Conservation (phyloP, 2,113 vertebrate species). For the Herpetotheres cachinnans region DNA sequence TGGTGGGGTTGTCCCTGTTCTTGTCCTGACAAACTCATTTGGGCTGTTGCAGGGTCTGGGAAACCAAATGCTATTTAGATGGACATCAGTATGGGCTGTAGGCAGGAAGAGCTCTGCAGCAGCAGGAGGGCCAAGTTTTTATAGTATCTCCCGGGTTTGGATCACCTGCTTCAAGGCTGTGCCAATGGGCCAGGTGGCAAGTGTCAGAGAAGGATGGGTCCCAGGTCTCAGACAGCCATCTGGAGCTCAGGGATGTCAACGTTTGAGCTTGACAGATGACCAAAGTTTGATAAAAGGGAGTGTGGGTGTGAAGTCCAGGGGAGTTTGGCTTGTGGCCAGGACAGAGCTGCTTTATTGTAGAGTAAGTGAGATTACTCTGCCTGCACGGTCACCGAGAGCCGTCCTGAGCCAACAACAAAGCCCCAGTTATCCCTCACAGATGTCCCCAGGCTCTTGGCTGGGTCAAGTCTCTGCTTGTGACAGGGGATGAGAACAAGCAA, state of each 20-base stretch:
- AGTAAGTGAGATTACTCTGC: not conserved
- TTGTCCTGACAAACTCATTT: not conserved
- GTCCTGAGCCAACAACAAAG: not conserved
- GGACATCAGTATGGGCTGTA: rapidly evolving
- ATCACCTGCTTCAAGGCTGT: not conserved
- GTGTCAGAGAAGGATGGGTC: not conserved
- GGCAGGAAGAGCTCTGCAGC: not conserved
- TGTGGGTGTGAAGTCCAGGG: not conserved
- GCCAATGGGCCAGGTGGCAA: not conserved
- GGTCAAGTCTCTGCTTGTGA: not conserved
- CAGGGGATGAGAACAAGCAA: not conserved
- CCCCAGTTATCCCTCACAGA: not conserved
- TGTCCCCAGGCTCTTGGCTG: not conserved
- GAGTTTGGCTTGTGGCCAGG: not conserved
- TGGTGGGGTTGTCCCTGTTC: not conserved
- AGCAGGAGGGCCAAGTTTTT: not conserved
- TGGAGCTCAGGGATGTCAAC: not conserved
- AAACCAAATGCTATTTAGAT: not conserved
- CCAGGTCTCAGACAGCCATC: not conserved
- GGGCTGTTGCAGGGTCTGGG: not conserved
- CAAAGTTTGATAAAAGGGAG: not conserved
- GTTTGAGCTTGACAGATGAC: not conserved
- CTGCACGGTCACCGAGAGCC: not conserved
- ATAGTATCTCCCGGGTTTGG: not conserved
- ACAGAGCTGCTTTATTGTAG: not conserved